Evolutionary conservation across 2,113 vertebrate species (phyloP).

Genomic region (Rhynchopsitta pachyrhyncha): DNA sequence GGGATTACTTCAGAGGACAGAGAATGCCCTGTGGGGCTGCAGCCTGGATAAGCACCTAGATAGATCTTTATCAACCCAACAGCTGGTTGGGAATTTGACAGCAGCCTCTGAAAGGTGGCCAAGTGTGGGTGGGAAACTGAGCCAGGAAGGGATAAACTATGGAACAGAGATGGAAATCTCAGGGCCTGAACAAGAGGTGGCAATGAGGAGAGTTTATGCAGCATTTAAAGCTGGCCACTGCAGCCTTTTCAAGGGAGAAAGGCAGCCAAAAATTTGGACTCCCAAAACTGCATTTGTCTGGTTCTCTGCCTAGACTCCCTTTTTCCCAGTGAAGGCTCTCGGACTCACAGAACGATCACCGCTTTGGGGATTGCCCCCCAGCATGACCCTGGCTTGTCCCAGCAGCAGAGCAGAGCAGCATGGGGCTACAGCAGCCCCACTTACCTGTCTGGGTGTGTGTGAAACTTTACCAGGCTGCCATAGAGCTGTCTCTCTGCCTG

Average conservation of each 20-base stretch:
- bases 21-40: not conserved
- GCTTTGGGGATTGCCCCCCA: not conserved
- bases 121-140: not conserved
- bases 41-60: not conserved
- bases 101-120: constrained; percentile 7
- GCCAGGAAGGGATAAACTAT: not conserved
- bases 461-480: constrained; percentile 82
- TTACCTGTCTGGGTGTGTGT: constrained; percentile 84
- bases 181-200: not conserved
- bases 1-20: not conserved
- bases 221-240: not conserved
- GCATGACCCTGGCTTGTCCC: fast-evolving
- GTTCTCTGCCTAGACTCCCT: not conserved
- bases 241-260: not conserved
- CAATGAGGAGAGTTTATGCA: fast-evolving
- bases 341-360: not conserved
- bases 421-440: not conserved
- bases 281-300: not conserved
- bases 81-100: not conserved
- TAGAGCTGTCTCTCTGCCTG: constrained; percentile 89
- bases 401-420: not conserved
- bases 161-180: not conserved
- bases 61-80: not conserved
- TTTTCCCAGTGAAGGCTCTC: not conserved
- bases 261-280: not conserved